Percentiles rank a stretch among this genome's conserved stretches.
phyloP scores from a whole-genome alignment of 2,888 invertebrate genomes.

The Cylloceria caligata region DNA sequence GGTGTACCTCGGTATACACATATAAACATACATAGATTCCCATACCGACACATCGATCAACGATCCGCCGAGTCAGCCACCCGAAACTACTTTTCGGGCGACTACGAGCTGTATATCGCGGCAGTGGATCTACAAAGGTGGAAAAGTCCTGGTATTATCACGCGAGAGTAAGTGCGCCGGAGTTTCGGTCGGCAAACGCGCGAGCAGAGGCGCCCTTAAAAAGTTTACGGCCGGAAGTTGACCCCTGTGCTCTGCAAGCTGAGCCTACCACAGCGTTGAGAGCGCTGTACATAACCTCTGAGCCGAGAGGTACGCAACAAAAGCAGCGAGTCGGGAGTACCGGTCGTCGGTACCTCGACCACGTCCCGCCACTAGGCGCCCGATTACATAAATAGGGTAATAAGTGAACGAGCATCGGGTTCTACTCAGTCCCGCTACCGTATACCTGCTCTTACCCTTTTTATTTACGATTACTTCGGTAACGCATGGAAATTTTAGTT shows the following conservation, averaged over 20 bases:
- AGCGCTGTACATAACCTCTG: slow-evolving; percentile 11
- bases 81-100: slow-evolving; percentile 26
- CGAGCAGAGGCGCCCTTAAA: slow-evolving; percentile 75
- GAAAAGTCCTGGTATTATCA: slow-evolving; percentile 43
- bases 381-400: slow-evolving; percentile 75
- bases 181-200: slow-evolving; percentile 29
- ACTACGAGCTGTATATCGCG: slow-evolving; percentile 15
- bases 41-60: slow-evolving; percentile 15
- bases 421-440: slow-evolving; percentile 29
- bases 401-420: slow-evolving; percentile 70
- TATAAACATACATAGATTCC: not conserved
- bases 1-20: not conserved
- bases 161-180: not conserved
- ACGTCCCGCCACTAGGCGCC: slow-evolving; percentile 62
- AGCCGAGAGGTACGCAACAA: slow-evolving; percentile 42
- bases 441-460: not conserved
- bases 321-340: slow-evolving; percentile 9
- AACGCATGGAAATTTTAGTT: slow-evolving; percentile 61
- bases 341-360: slow-evolving; percentile 8
- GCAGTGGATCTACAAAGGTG: slow-evolving; percentile 9
- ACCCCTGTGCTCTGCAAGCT: slow-evolving; percentile 72
- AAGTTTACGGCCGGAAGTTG: slow-evolving; percentile 80
- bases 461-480: not conserved
- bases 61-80: slow-evolving; percentile 33
- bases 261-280: slow-evolving; percentile 46